Evolutionary conservation across 2,113 vertebrate genomes (phyloP).

Genomic region (Acrocephalus kingi): DNA sequence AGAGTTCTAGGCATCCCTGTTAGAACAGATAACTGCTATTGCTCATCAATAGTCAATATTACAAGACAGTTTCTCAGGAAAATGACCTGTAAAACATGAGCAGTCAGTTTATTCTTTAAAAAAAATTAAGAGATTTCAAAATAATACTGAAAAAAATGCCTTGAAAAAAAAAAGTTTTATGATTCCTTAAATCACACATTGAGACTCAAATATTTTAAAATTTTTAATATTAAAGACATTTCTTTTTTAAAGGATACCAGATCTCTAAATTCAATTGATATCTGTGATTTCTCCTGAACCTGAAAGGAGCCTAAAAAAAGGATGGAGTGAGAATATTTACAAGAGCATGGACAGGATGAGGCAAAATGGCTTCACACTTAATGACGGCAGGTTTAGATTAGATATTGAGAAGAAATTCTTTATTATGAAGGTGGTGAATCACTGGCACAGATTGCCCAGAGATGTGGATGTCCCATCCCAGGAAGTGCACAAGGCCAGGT

Average conservation of each 20-base stretch:
- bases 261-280: background rate
- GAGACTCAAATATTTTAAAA: background rate
- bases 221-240: background rate
- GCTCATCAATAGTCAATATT: background rate
- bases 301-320: background rate
- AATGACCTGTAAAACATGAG: background rate
- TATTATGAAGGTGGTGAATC: background rate
- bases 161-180: background rate
- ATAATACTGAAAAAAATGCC: background rate
- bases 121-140: background rate
- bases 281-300: background rate
- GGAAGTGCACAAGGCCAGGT: background rate
- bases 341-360: background rate
- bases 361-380: background rate
- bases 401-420: background rate
- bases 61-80: background rate
- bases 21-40: background rate
- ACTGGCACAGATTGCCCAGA: background rate
- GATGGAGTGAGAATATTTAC: background rate
- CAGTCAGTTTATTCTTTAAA: background rate
- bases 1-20: background rate
- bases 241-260: background rate
- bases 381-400: background rate
- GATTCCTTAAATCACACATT: background rate
- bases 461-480: background rate